phyloP scores from a whole-genome alignment of 2,888 invertebrate species.

The Drosophila melanosoma region DNA sequence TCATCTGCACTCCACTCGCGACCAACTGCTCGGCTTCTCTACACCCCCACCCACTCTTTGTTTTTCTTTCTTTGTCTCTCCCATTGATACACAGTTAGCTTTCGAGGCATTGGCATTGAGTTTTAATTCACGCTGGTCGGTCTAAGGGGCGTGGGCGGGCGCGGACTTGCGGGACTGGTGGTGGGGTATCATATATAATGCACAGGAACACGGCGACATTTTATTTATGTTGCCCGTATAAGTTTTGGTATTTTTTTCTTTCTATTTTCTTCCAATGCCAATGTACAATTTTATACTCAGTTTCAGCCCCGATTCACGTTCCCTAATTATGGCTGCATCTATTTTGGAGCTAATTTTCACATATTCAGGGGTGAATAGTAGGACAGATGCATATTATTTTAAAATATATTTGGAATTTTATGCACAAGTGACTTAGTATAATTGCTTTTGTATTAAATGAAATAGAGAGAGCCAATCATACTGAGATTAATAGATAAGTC shows the following conservation, averaged over 20 bases:
- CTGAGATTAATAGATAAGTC: not conserved
- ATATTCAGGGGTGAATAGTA: not conserved
- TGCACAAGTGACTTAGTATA: not conserved
- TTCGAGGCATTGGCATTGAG: constrained; percentile 24
- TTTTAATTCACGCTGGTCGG: constrained; percentile 2
- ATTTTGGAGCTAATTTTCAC: constrained; percentile 27
- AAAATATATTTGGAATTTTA: not conserved
- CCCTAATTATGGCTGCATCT: constrained; percentile 34
- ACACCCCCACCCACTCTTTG: not conserved
- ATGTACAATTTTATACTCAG: constrained; percentile 27
- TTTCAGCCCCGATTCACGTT: constrained; percentile 1
- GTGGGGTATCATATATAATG: constrained; percentile 1
- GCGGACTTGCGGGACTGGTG: not conserved
- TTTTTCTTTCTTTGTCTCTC: not conserved
- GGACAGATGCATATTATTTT: not conserved
- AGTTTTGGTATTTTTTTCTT: constrained; percentile 8
- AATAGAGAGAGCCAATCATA: not conserved
- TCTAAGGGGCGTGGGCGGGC: not conserved
- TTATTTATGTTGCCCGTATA: constrained; percentile 51
- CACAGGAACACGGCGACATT: constrained; percentile 36
- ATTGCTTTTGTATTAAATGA: not conserved
- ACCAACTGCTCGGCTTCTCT: constrained; percentile 24
- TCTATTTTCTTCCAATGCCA: constrained; percentile 17
- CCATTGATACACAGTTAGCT: constrained; percentile 35
- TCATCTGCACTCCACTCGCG: constrained; percentile 54